Base-by-base conservation (phyloP, 2,888 invertebrate species). In the Conistra vaccinii region DNA sequence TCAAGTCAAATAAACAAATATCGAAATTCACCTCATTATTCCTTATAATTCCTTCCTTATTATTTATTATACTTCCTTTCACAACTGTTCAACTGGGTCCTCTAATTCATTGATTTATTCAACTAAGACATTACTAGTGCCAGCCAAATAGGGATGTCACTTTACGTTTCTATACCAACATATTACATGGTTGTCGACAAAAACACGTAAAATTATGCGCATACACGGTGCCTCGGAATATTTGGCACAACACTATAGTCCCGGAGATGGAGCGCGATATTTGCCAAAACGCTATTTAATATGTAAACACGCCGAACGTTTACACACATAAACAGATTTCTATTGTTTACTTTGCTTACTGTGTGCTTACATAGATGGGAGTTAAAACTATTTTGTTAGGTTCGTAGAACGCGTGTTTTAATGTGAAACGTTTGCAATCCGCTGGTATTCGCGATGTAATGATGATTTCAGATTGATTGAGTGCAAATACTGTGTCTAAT, bases 191-290 rank as follows among this genome's bases (percentile, higher is more conserved):
- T 51, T 77, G 67, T 72, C 73, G 48, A 78, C 85, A 81, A 81
- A 81, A 87, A 85, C 84, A 88, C 87, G 87, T 86, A 83, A 85
- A 84, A 87, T 90, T 90, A 91, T 94, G 94, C 93, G 90, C 91
- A 92, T 90, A 92, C 94, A 93, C 93, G 94, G 84, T 72, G 70
- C 83, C 83, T 73, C 76, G 85, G 80, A 85, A 91, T 92, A 91
- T 93, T 92, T 91, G 91, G 90, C 88, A 85, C 86, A 85, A 73
- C 76, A 85, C 86, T 80, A 78, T 80, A 87, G 84, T 62, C 81
- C 62, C 61, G 77, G 88, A 84, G 87, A 78, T 72, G 73, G 80
- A 69, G 70, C 66, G 66, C 71, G 78, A 79, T 85, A 85, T 89
- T 86, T 85, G 74, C 80, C 68, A 76, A 81, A 83, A 81, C 80